Evolutionary conservation across 2,113 vertebrate species (phyloP), one percentile per base, ranked within the genome.

Genomic region (Gymnogyps californianus): DNA sequence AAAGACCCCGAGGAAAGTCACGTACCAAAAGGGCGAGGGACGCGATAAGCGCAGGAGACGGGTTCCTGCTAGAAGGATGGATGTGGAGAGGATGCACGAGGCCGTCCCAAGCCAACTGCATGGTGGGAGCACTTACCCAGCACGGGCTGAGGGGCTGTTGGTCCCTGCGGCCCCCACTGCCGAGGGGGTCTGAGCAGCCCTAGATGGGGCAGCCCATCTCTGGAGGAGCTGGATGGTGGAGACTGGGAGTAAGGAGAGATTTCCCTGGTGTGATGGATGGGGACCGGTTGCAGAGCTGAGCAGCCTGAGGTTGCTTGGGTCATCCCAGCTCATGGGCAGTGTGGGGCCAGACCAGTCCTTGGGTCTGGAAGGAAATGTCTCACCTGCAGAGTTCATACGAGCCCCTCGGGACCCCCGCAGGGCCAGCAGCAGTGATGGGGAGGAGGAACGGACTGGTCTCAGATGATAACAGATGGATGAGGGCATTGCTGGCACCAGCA

Each of bases 71-170:
- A 7, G 85, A 20, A 66, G 40, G 16, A 16, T 62, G 61, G 29
- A 11, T 75, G 32, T 49, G 61, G 36, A 66, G 32, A 46, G 25
- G 8, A 13, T 16, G 16, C 16, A 1, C 0, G 0, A 58, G 21
- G 38, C 74, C 4, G 0, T 51, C 42, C 38, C 70, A 51, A 46
- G 28, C 26, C 51, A 42, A 0, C 4, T 2, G 31, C 3, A 0
- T 36, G 47, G 31, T 28, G 51, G 65, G 46, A 83, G 44, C 44
- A 15, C 22, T 76, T 42, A 11, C 6, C 42, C 14, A 62, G 40
- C 28, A 18, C 0, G 0, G 28, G 16, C 65, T 85, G n/a, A 26
- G 46, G 34, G 14, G 16, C 36, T 78, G n/a, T 34, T 0, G 0
- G 21, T 42, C 44, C 14, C 32, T 78, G 70, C 4, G 1, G 5